Base-by-base conservation (phyloP, 2,888 invertebrate species). In the Drosophila prolongata region DNA sequence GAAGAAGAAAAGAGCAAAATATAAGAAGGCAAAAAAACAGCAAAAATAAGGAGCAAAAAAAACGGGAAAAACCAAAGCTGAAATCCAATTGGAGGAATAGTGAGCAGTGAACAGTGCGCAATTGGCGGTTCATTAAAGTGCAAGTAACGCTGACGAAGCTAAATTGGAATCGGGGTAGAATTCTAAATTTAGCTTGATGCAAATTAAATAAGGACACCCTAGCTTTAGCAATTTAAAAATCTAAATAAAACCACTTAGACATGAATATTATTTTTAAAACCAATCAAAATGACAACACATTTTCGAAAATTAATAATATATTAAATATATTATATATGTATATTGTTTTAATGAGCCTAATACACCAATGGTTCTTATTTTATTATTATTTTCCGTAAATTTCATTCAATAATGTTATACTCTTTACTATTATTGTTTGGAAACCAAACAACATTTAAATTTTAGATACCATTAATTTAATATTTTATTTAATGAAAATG, bases 81-180 rank as follows among this genome's bases (percentile, higher is more conserved):
- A 60, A 44, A 35, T 27, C 43, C 50, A 66, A 66, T 59, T 55
- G 53, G 38, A 59, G 59, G 42, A 37, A 10, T 56, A 57, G 19
- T 30, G 67, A 65, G 34, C 66, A 38, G 44, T 40, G 65, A 65
- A 44, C 66, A 59, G 34, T 14, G 16, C 55, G 11, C 65, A 85
- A 79, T 79, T 85, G 77, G 52, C 65, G 43, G 66, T 67, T 65
- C 67, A 67, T 78, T 57, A 59, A 53, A 65, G 62, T 61, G 60
- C 62, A 78, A 60, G 62, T 65, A 81, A 76, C 69, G 67, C 55
- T 60, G 53, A 68, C 61, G 49, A 70, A 52, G 56, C 62, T 52
- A 64, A 60, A 73, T 58, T 54, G 54, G 19, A 64, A 52, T 10
- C 24, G 62, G 34, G 14, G 40, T 24, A 19, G 47, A 19, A 24